Percentiles rank a stretch among this genome's conserved stretches.
Evolutionary conservation across 2,888 invertebrate species (phyloP).

Genomic region (Entomobrya proxima): DNA sequence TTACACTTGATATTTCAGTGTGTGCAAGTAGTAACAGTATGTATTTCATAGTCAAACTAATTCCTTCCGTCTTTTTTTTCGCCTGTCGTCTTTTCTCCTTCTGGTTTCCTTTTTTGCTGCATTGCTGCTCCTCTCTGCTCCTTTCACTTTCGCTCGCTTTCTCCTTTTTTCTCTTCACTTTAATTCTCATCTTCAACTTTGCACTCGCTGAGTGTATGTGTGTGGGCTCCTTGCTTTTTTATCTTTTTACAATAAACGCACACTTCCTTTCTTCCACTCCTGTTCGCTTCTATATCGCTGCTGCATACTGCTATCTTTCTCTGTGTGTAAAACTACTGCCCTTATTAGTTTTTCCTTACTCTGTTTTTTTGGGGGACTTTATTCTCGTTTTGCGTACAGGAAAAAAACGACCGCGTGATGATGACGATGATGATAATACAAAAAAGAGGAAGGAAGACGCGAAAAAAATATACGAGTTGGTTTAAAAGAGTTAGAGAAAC

Average conservation of each 20-base stretch:
- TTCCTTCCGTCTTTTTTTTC: conserved; percentile 18
- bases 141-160: not conserved
- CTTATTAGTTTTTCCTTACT: conserved; percentile 1
- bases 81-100: conserved; percentile 30
- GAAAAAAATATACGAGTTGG: not conserved
- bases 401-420: not conserved
- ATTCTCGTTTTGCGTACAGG: conserved; percentile 7
- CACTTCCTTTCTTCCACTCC: not conserved
- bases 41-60: conserved; percentile 43
- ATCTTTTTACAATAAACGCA: conserved; percentile 22
- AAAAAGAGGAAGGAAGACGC: not conserved
- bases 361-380: not conserved
- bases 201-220: not conserved
- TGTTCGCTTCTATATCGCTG: not conserved
- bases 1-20: conserved; percentile 3
- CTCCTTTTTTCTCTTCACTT: not conserved
- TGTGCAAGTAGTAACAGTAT: conserved; percentile 1
- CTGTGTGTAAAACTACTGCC: too few species aligned
- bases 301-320: not conserved
- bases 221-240: not conserved
- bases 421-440: conserved; percentile 3
- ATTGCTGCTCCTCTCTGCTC: not conserved
- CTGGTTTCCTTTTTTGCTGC: conserved; percentile 36
- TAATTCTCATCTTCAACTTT: conserved; percentile 39
- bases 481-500: conserved; percentile 57